Evolutionary conservation across 2,113 vertebrate species (phyloP), one percentile per base, ranked within the genome.

Genomic region (Anolis carolinensis): DNA sequence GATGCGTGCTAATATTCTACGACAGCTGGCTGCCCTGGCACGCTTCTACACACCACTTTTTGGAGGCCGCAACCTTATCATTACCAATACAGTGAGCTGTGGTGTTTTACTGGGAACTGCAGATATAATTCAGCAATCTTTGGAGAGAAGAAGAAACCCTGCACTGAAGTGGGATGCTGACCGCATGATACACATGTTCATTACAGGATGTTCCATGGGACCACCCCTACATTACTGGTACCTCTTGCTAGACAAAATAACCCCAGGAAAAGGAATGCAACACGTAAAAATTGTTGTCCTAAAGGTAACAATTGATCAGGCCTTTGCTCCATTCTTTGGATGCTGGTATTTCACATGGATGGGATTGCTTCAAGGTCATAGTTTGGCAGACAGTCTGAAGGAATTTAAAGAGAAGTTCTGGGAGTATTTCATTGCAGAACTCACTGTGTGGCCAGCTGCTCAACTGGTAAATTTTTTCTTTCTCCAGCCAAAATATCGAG

Each of bases 401-500:
- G 96, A 97, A 90, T 97, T 97, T 72, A 95, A 71, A 89, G 89
- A 87, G 72, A 97, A 97, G 82, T 97, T 97, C 91, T 97, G 95
- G 96, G 96, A 97, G 79, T 97, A 97, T 89, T 96, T 96, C 71
- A 96, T 93, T 95, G 95, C 91, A 8, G 96, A 98, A 88, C 97
- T 96, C 94, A 96, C 95, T 78, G 95, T 98, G 68, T 97, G 97
- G 97, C 97, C 96, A 0, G 91, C 95, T 0, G 96, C 96, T 65
- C 97, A 97, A 91, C 94, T 96, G 95, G 89, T 97, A 87, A 97
- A 97, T 93, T 97, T 97, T 91, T 96, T 96, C 88, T 97, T 96
- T 89, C 92, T 97, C 8, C 92, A 96, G 0, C 94, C 96, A 2
- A 96, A 95, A 85, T 97, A 92, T 76, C 96, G 97, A 0, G 97